These are phyloP conservation scores for Maniola hyperantus DNA, from an alignment of 2,888 invertebrate genomes.

Conservation along the genomic window DNA sequence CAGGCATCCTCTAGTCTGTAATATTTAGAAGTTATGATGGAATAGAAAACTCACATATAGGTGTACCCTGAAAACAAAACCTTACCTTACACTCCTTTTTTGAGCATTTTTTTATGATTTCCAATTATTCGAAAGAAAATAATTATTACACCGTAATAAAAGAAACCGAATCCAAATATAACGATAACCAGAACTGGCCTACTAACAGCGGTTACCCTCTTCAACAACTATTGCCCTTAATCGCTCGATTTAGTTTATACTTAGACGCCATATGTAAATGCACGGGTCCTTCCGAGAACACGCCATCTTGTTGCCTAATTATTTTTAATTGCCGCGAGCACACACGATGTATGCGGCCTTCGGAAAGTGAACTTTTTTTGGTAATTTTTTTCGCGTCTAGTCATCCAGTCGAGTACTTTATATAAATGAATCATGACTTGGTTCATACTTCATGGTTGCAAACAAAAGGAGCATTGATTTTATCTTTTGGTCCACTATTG, in stretches of 20 bases:
- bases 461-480: background rate
- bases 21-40: no score
- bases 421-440: conserved; percentile 41
- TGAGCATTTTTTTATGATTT: background rate
- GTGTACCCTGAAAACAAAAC: no score
- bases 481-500: background rate
- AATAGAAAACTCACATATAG: no score
- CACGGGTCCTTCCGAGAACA: conserved; percentile 77
- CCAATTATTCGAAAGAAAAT: background rate
- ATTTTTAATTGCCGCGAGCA: conserved; percentile 80
- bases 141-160: conserved; percentile 12
- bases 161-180: background rate
- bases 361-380: conserved; percentile 65
- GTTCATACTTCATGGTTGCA: background rate
- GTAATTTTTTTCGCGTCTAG: conserved; percentile 78
- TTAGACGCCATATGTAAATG: conserved; percentile 77
- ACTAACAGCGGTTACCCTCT: conserved; percentile 63
- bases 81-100: no score
- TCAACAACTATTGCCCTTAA: conserved; percentile 80
- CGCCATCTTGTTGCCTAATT: conserved; percentile 78
- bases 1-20: no score
- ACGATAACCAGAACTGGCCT: conserved; percentile 28
- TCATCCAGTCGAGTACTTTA: conserved; percentile 69
- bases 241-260: conserved; percentile 72
- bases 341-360: conserved; percentile 71